Base-by-base conservation (phyloP, 2,888 invertebrate species). In the Aradus depressus region DNA sequence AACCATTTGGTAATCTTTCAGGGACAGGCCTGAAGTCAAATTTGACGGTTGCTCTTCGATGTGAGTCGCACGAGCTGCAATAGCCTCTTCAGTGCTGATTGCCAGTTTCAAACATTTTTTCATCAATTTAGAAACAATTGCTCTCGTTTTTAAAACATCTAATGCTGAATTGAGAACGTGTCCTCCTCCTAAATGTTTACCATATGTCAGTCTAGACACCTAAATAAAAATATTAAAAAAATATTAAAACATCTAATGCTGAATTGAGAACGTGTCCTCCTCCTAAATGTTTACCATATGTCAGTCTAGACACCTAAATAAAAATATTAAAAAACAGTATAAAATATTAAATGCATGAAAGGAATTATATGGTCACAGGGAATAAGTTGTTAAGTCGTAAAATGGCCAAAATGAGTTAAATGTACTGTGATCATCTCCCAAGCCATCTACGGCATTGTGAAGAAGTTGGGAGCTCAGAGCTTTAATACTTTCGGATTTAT, bases 1-100 rank as follows among this genome's bases (percentile, higher is more conserved):
- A 19, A 91, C 79, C 66, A 90, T 68, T 69, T 90, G 90, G 68
- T 93, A 93, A 21, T 83, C 81, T 1, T 90, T 85, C 60, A 95
- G 71, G 60, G 77, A 81, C 60, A 84, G 71, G 35, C 85, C 75
- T 3, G 74, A 61, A 51, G 78, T 76, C 47, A 93, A 67, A 44
- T 75, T 73, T 4, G 71, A 66, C 0, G 93, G 93, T 63, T 92
- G 91, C 44, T 77, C 72, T 16, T 79, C 77, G 47, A 91, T 74
- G 1, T 80, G 80, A 8, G 70, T 64, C 0, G 80, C 78, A 0
- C 86, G 84, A 10, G 77, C 80, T 0, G 83, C 80, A 3, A 93
- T 84, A 0, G 88, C 84, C 3, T 76, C 70, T 64, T 88, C 89
- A 67, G 93, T 72, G 58, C 84, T 81, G 42, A 77, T 74, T 0